phyloP scores from a whole-genome alignment of 2,113 vertebrate genomes.

The Cyanoderma ruficeps region DNA sequence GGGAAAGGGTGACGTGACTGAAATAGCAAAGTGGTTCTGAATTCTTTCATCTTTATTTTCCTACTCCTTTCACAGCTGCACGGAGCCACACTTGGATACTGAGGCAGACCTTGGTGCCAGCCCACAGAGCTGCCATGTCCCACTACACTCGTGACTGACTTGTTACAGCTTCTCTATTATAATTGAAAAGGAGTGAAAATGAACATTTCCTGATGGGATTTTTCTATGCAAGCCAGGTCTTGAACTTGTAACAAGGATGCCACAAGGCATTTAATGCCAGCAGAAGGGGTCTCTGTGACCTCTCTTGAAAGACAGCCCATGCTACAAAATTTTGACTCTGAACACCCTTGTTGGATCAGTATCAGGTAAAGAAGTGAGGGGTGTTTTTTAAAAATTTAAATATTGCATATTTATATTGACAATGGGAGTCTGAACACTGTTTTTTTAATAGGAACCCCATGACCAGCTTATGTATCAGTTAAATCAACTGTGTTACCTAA shows the following conservation, averaged over 20 bases:
- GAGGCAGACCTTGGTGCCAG: not conserved
- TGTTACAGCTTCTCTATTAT: not conserved
- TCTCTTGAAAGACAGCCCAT: not conserved
- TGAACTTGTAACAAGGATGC: not conserved
- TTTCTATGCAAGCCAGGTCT: not conserved
- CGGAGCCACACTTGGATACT: not conserved
- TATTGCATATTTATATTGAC: slow-evolving; percentile 32
- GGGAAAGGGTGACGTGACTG: not conserved
- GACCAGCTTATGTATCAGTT: not conserved
- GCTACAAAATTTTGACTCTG: not conserved
- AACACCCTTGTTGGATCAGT: not conserved
- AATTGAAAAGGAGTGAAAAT: not conserved
- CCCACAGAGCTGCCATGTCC: not conserved
- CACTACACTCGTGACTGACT: rapidly evolving
- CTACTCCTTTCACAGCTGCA: not conserved
- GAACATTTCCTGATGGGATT: not conserved
- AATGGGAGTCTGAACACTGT: not conserved
- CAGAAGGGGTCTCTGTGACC: not conserved
- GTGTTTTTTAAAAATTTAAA: not conserved
- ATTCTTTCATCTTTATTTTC: not conserved
- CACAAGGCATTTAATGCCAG: not conserved
- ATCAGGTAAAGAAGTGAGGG: not conserved
- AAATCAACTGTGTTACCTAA: slow-evolving; percentile 29
- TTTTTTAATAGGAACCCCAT: not conserved
- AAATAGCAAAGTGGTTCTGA: not conserved